phyloP scores from a whole-genome alignment of 2,113 vertebrate species.

The Suncus etruscus region DNA sequence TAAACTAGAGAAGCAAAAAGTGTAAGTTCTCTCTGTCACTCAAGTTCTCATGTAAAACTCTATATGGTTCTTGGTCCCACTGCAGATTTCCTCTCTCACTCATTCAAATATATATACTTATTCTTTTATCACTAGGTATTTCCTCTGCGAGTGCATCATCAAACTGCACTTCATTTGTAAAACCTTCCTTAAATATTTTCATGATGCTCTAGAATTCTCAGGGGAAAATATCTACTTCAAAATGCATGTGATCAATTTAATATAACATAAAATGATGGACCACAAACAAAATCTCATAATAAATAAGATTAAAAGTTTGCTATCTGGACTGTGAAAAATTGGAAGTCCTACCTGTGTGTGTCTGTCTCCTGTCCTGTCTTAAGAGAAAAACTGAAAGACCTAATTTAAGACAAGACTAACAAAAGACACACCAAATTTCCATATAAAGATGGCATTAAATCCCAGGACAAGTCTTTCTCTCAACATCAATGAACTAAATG shows the following conservation, averaged over 20 bases:
- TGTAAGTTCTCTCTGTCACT: not conserved
- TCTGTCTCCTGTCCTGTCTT: too few species aligned
- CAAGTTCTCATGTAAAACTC: not conserved
- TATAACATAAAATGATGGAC: conserved; percentile 31
- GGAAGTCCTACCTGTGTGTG: too few species aligned
- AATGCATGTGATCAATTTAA: not conserved
- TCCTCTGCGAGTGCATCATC: not conserved
- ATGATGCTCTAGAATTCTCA: not conserved
- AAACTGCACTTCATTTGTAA: not conserved
- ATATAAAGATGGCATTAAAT: too few species aligned
- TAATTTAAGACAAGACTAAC: too few species aligned
- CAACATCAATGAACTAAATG: too few species aligned
- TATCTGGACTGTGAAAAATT: too few species aligned
- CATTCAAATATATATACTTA: not conserved
- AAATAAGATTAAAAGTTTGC: too few species aligned
- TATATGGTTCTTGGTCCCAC: not conserved
- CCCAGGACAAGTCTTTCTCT: too few species aligned
- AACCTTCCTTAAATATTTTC: not conserved
- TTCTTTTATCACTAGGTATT: not conserved
- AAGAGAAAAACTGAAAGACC: too few species aligned
- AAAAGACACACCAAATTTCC: too few species aligned
- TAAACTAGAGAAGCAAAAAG: not conserved
- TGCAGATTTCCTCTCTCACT: not conserved
- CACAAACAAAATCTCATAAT: not conserved
- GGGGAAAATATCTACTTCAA: not conserved